These are phyloP conservation scores for Cyclopterus lumpus DNA, from an alignment of 2,797 vertebrate species.

Conservation along the genomic window DNA sequence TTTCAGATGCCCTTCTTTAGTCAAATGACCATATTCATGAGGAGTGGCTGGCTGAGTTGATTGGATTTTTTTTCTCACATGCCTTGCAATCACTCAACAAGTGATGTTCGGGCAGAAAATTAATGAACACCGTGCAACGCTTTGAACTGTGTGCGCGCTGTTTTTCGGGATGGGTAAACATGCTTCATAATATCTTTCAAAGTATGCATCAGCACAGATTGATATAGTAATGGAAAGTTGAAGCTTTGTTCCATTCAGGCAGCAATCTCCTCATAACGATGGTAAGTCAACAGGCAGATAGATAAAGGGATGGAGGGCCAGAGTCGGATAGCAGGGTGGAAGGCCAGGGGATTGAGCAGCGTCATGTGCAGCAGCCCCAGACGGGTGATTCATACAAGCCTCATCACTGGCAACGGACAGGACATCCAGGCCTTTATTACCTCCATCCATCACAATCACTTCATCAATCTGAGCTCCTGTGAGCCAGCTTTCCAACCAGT, in stretches of 20 bases:
- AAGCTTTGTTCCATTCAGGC: constrained; percentile 33
- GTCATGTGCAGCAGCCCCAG: constrained; percentile 75
- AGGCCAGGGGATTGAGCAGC: constrained; percentile 66
- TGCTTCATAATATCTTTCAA: constrained; percentile 51
- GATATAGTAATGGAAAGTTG: constrained; percentile 55
- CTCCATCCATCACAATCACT: constrained; percentile 86
- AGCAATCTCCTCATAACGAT: constrained; percentile 44
- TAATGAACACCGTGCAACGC: constrained; percentile 66
- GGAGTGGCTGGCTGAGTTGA: constrained; percentile 73
- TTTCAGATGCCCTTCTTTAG: constrained; percentile 77
- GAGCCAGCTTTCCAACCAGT: constrained; percentile 78
- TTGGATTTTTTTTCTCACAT: constrained; percentile 71
- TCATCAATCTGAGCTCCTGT: constrained; percentile 81
- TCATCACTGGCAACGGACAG: constrained; percentile 84
- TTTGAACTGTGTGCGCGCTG: constrained; percentile 59
- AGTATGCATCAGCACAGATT: constrained; percentile 56
- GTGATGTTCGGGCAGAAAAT: constrained; percentile 77
- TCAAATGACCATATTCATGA: constrained; percentile 76
- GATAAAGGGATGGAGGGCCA: constrained; percentile 51
- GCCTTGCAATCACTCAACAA: constrained; percentile 77
- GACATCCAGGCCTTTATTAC: constrained; percentile 87
- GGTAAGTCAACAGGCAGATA: constrained; percentile 44
- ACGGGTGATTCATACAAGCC: constrained; percentile 85
- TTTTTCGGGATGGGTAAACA: constrained; percentile 60
- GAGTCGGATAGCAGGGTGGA: constrained; percentile 53